Conservation (phyloP, 2,797 vertebrate species). For the Myotis vivesi region DNA sequence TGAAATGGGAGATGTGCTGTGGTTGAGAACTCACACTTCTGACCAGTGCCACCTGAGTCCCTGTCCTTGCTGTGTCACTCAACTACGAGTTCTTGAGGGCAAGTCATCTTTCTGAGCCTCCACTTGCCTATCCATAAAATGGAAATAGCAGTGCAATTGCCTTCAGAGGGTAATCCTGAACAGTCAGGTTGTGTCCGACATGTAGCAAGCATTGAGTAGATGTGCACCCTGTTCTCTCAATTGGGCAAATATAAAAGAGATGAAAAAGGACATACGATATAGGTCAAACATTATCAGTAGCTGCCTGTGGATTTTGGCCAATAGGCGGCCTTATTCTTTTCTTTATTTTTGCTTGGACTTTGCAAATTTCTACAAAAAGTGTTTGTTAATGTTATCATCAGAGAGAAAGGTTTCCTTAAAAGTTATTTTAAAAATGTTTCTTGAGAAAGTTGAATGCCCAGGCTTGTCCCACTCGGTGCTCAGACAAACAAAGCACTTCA, state of each 20-base stretch:
- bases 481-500: not conserved
- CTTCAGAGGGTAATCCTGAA: not conserved
- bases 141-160: not conserved
- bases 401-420: not conserved
- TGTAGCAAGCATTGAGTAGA: not conserved
- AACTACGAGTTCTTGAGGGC: not conserved
- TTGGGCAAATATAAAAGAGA: not conserved
- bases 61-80: not conserved
- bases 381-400: not conserved
- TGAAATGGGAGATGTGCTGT: no score
- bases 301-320: not conserved
- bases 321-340: not conserved
- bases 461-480: not conserved
- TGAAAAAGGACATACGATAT: not conserved
- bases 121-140: not conserved
- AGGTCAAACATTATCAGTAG: not conserved
- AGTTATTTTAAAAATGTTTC: not conserved
- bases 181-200: not conserved
- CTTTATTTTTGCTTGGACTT: not conserved
- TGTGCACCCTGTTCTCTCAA: not conserved
- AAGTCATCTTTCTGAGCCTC: not conserved
- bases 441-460: not conserved
- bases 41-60: rapidly evolving
- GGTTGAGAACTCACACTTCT: not conserved
- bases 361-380: not conserved